Base-by-base conservation (phyloP, 2,888 invertebrate genomes). In the Hypselothyrea guttata region DNA sequence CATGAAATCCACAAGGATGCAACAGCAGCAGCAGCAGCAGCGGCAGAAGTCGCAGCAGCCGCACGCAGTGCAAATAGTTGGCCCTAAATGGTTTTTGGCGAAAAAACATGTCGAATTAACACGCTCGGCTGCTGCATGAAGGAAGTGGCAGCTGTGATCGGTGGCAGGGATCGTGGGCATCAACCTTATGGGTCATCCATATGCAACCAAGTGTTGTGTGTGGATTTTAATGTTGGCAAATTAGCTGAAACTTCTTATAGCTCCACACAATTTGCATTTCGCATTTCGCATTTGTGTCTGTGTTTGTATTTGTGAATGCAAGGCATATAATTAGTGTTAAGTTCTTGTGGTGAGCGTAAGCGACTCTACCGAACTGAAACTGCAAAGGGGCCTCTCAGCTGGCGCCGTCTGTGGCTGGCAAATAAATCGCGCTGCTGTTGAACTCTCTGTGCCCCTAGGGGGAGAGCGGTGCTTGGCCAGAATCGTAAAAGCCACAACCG, bases 361-460 rank as follows among this genome's bases (percentile, higher is more conserved):
- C n/a, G 57, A 22, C 66, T 58, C 70, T 64, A 45, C 61, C 28
- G 28, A 13, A 41, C 34, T 9, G 12, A 18, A n/a, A 35, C 33
- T 34, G 11, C 22, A 42, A 42, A 60, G 46, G 35, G 51, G 48
- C 22, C 22, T 22, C 67, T 84, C 77, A 74, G 75, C 82, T 84
- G 84, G 82, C 82, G 84, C 82, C 82, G 82, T 74, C 70, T 54
- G 57, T 46, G 68, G 48, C 82, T 67, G 70, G 82, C 78, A 81
- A 89, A 88, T 86, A 88, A 89, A 88, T 88, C 86, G 88, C 86
- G 88, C 86, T 82, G 79, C 85, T 81, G 85, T 81, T 81, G 85
- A 81, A 84, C 83, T 78, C 71, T 84, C 87, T 84, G 75, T 82
- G 76, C 77, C 77, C 75, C 63, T 53, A 70, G 84, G 22, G 22